Evolutionary conservation across 2,888 invertebrate species (phyloP), one percentile per base, ranked within the genome.

Genomic region (Galeopsomyia nigrocyanea): DNA sequence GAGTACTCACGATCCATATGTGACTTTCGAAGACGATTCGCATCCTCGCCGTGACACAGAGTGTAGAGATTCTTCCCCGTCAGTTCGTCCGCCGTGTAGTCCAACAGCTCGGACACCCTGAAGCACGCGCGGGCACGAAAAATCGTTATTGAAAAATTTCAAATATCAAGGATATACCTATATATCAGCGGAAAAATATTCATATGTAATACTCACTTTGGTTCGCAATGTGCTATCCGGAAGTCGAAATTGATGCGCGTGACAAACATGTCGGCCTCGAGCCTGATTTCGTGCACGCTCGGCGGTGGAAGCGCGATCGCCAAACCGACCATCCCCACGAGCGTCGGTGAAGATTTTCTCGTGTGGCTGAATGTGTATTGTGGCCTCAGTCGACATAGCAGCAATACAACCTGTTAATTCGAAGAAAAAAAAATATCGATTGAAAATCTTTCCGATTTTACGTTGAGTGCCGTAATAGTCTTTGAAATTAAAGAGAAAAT

Each of bases 291-390:
- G 86, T 98, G 97, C 77, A 98, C 96, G 77, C 97, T 97, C 14
- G 98, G 98, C 14, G 98, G 98, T 58, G 98, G 98, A 78, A 98
- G 89, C 13, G 98, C 98, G 79, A 98, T 97, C 78, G 98, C 98
- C 80, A 98, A 86, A 5, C 95, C 98, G 71, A 98, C 97, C 94
- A 98, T 94, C 26, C 98, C 98, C 80, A 98, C 88, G 46, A 96
- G 89, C 9, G 95, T 93, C 16, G 96, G 95, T 65, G 95, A 93
- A 0, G 94, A 91, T 87, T 96, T 96, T 82, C 96, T 91, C 78
- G 94, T 93, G 87, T 96, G 94, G 14, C 95, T 95, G 88, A 96
- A 97, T 74, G 95, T 94, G 87, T 96, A 95, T 88, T 98, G 97
- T 19, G 97, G 96, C 84, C 98, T 92, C 79, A 98, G 90, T 82